These are phyloP conservation scores for Halcyon smyrnensis DNA, from an alignment of 2,797 vertebrate species.

Conservation along the genomic window DNA sequence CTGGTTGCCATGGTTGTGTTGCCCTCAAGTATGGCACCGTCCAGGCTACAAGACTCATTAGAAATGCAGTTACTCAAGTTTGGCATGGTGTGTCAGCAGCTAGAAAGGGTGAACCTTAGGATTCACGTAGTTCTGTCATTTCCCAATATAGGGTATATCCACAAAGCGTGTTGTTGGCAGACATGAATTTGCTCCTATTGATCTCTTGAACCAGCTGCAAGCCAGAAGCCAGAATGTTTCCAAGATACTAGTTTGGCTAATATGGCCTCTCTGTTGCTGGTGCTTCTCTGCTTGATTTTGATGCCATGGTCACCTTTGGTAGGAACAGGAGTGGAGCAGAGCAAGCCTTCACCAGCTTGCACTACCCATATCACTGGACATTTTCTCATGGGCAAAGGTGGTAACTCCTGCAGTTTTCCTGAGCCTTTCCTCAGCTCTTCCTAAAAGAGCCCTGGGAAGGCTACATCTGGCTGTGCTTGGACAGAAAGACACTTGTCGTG, in stretches of 20 bases:
- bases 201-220: neutral
- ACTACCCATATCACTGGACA: neutral
- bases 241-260: neutral
- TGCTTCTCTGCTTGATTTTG: neutral
- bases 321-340: neutral
- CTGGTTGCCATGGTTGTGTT: neutral
- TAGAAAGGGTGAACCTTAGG: neutral
- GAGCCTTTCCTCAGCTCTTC: neutral
- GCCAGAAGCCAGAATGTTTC: neutral
- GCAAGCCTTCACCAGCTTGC: neutral
- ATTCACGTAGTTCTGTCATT: neutral
- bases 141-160: neutral
- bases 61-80: neutral
- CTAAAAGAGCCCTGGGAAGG: neutral
- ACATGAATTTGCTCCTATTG: accelerated
- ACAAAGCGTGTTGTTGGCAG: neutral
- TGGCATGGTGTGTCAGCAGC: neutral
- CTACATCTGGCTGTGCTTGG: neutral
- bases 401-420: neutral
- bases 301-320: neutral
- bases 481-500: neutral
- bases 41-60: neutral
- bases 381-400: neutral
- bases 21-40: neutral
- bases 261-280: neutral